Conservation (phyloP, 2,797 vertebrate genomes). For the Sebastolobus altivelis region DNA sequence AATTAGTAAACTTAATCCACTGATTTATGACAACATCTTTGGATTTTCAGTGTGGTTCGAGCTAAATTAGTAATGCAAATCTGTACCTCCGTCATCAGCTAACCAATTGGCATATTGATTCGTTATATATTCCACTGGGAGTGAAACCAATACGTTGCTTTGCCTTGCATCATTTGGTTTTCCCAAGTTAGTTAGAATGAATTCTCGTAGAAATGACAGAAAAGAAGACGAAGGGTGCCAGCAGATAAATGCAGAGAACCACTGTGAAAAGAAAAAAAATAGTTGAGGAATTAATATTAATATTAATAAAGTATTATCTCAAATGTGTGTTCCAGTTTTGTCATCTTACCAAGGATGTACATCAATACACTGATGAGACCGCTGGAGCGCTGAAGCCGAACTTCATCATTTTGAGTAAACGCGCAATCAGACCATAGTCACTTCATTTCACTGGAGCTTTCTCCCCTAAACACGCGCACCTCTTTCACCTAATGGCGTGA, state of each 20-base stretch:
- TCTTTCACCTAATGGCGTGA: slow-evolving; percentile 58
- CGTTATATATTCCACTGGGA: slow-evolving; percentile 43
- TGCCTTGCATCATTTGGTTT: slow-evolving; percentile 53
- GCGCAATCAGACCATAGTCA: slow-evolving; percentile 18
- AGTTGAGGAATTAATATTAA: not conserved
- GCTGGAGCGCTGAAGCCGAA: slow-evolving; percentile 29
- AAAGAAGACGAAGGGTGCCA: not conserved
- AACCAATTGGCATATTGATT: slow-evolving; percentile 66
- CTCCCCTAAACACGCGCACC: slow-evolving; percentile 15
- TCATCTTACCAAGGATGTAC: not conserved
- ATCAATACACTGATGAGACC: slow-evolving; percentile 26
- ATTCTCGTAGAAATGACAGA: slow-evolving; percentile 23
- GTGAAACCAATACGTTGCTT: slow-evolving; percentile 50
- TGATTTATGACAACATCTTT: slow-evolving; percentile 38
- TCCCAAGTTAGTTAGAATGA: slow-evolving; percentile 11
- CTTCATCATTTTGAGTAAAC: slow-evolving; percentile 39
- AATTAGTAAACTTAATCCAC: slow-evolving; percentile 37
- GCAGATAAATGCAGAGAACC: slow-evolving; percentile 3
- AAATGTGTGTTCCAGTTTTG: not conserved
- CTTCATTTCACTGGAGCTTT: slow-evolving; percentile 40
- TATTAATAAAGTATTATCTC: not conserved
- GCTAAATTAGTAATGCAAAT: slow-evolving; percentile 42
- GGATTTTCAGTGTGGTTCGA: slow-evolving; percentile 15
- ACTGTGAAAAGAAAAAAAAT: not conserved
- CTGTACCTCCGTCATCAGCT: slow-evolving; percentile 52